Evolutionary conservation across 2,888 invertebrate genomes (phyloP).

Genomic region (Thysanoteuthis rhombus): DNA sequence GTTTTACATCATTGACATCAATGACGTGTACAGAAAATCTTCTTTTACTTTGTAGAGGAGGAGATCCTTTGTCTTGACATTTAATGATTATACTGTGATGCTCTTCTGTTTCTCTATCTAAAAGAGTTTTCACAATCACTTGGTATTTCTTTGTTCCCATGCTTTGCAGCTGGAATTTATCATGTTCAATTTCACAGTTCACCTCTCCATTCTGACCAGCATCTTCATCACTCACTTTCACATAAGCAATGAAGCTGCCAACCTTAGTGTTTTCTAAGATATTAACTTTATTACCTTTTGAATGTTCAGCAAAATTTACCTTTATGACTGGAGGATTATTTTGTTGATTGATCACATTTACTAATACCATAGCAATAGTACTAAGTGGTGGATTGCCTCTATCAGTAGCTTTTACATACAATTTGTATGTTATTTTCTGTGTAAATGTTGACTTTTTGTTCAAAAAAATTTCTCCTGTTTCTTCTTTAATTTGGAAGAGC

Average conservation of each 20-base stretch:
- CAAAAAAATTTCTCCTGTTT: not conserved
- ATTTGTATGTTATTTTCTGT: not conserved
- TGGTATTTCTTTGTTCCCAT: not conserved
- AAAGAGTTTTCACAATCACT: not conserved
- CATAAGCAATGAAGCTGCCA: not conserved
- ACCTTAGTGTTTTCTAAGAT: not conserved
- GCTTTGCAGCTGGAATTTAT: not conserved
- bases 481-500: not conserved
- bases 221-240: not conserved
- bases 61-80: not conserved
- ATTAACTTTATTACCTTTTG: not conserved
- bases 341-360: not conserved
- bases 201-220: not conserved
- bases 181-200: not conserved
- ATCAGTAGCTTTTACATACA: not conserved
- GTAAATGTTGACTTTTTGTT: not conserved
- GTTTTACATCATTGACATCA: not conserved
- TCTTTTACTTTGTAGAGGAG: not conserved
- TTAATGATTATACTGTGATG: not conserved
- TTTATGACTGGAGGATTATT: not conserved
- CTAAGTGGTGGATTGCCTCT: not conserved
- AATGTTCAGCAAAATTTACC: not conserved
- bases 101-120: not conserved
- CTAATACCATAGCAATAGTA: not conserved
- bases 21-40: not conserved